phyloP scores from a whole-genome alignment of 1,140 invertebrate genomes.

The Amphibalanus amphitrite region DNA sequence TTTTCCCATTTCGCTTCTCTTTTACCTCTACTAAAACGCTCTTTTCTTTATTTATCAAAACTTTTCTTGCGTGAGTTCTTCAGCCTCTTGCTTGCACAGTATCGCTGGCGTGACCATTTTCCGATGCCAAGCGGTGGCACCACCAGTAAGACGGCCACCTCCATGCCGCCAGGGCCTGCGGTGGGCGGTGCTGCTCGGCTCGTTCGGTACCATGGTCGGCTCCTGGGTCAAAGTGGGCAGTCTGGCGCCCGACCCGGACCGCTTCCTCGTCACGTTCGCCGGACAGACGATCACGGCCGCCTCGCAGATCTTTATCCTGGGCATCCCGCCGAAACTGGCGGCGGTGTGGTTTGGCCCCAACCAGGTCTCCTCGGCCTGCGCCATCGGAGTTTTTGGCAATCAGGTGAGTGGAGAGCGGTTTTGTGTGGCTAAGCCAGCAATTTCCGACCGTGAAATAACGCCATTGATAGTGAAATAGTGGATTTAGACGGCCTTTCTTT shows the following conservation, averaged over 20 bases:
- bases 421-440: too few relatives aligned
- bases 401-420: slow-evolving; percentile 75
- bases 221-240: slow-evolving; percentile 79
- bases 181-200: slow-evolving; percentile 60
- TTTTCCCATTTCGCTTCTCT: too few relatives aligned
- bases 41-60: too few relatives aligned
- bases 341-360: slow-evolving; percentile 93
- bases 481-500: too few relatives aligned
- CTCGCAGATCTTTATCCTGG: slow-evolving; percentile 78
- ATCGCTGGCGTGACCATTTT: too few relatives aligned
- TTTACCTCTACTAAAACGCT: too few relatives aligned
- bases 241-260: slow-evolving; percentile 46
- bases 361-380: slow-evolving; percentile 90
- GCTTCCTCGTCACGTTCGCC: slow-evolving; percentile 71
- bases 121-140: too few relatives aligned
- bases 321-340: slow-evolving; percentile 67
- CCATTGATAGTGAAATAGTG: too few relatives aligned
- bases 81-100: too few relatives aligned
- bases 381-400: slow-evolving; percentile 96
- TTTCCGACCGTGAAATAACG: slow-evolving; percentile 66
- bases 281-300: slow-evolving; percentile 77
- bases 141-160: too few relatives aligned
- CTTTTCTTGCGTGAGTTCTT: background rate
- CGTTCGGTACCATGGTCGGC: slow-evolving; percentile 69
- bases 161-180: slow-evolving; percentile 51